Conservation (phyloP, 2,888 invertebrate genomes). For the Ctena decussata region DNA sequence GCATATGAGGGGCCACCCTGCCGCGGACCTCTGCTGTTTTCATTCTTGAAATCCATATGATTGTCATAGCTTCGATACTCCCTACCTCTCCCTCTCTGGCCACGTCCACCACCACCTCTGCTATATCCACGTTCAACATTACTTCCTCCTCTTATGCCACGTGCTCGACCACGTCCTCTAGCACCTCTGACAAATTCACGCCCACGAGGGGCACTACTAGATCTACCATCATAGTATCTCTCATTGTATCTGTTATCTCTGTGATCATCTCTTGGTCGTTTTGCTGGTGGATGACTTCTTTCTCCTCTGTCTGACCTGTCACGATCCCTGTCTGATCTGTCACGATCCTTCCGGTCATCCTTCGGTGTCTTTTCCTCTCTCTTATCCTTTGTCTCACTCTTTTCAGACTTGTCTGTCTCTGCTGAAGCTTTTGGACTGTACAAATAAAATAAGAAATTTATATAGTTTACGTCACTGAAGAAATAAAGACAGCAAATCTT, state of each 20-base stretch:
- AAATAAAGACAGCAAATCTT: no score
- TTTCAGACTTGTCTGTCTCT: constrained; percentile 48
- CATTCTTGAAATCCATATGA: constrained; percentile 13
- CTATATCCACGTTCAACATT: constrained; percentile 64
- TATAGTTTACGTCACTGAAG: no score
- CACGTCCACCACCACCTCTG: constrained; percentile 49
- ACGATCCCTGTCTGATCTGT: constrained; percentile 57
- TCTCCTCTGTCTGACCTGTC: constrained; percentile 65
- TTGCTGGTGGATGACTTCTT: constrained; percentile 76
- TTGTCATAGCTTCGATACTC: constrained; percentile 62
- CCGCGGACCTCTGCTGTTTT: constrained; percentile 24
- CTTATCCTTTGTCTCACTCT: constrained; percentile 57
- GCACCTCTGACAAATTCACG: constrained; percentile 84
- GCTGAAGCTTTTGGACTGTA: background rate
- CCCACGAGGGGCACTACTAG: constrained; percentile 73
- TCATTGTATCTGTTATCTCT: constrained; percentile 57
- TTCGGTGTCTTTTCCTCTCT: constrained; percentile 63
- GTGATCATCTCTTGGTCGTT: constrained; percentile 80
- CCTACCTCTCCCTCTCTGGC: constrained; percentile 35
- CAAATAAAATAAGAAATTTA: no score
- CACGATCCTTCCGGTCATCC: constrained; percentile 54
- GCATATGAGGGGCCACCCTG: constrained; percentile 45
- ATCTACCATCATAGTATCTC: constrained; percentile 56
- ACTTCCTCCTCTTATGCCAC: constrained; percentile 77
- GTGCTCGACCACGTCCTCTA: constrained; percentile 74